Evolutionary conservation across 2,797 vertebrate genomes (phyloP).

Genomic region (Catharus ustulatus): DNA sequence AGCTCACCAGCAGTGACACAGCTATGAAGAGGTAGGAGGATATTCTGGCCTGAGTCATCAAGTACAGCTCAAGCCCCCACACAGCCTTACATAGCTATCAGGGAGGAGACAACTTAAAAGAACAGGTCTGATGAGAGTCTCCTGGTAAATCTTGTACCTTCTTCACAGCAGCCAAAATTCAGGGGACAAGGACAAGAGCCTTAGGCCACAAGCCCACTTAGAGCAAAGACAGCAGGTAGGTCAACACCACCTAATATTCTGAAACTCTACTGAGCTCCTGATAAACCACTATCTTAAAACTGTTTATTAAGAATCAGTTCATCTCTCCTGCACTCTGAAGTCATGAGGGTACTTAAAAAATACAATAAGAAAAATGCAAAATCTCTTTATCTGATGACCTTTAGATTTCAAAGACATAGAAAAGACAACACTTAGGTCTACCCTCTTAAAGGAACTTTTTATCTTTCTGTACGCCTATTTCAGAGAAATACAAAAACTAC

Average conservation of each 20-base stretch:
- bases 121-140: neutral
- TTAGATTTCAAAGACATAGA: neutral
- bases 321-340: neutral
- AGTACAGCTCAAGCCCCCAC: neutral
- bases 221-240: neutral
- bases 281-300: neutral
- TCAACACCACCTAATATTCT: neutral
- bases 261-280: neutral
- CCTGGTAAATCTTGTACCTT: neutral
- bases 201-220: neutral
- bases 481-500: neutral
- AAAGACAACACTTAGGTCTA: neutral
- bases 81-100: neutral
- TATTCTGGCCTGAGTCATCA: constrained; percentile 19
- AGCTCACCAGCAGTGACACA: neutral
- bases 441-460: neutral
- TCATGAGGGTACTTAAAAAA: neutral
- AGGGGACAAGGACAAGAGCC: neutral
- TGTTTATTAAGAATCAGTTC: neutral
- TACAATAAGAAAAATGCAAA: neutral
- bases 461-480: neutral
- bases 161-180: neutral
- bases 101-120: neutral
- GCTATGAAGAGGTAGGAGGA: neutral
- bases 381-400: neutral